Evolutionary conservation across 2,113 vertebrate genomes (phyloP).

Genomic region (Brachirus orientalis): DNA sequence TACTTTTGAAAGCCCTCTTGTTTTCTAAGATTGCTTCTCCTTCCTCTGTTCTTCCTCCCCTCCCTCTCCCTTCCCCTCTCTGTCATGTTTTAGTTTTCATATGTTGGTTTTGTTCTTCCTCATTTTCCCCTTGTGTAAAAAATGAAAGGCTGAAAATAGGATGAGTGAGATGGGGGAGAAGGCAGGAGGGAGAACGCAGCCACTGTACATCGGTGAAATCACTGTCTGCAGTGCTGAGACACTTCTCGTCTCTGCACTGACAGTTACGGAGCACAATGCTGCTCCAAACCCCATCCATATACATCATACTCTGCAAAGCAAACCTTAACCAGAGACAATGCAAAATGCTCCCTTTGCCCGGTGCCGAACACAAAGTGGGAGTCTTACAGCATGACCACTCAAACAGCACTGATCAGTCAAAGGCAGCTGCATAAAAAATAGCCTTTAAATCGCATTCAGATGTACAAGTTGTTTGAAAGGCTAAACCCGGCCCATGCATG

Average conservation of each 20-base stretch:
- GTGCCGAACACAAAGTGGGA: conserved; percentile 46
- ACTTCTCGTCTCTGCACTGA: conserved; percentile 59
- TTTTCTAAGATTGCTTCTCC: conserved; percentile 80
- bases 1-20: conserved; percentile 83
- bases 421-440: conserved; percentile 65
- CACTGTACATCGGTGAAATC: conserved; percentile 59
- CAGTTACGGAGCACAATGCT: conserved; percentile 52
- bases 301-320: conserved; percentile 64
- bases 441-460: conserved; percentile 60
- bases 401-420: conserved; percentile 66
- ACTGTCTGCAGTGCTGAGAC: conserved; percentile 56
- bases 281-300: conserved; percentile 64
- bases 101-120: conserved; percentile 79
- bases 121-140: conserved; percentile 82
- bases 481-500: conserved; percentile 60
- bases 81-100: conserved; percentile 81
- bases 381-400: conserved; percentile 50
- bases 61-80: conserved; percentile 43
- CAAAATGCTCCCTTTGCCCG: conserved; percentile 25
- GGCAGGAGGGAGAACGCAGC: conserved; percentile 50
- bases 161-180: conserved; percentile 53
- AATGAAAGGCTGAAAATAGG: conserved; percentile 75
- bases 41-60: conserved; percentile 68
- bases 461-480: conserved; percentile 59
- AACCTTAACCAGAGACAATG: conserved; percentile 38